phyloP scores from a whole-genome alignment of 2,888 invertebrate genomes.

The Trissoscelio sp. region DNA sequence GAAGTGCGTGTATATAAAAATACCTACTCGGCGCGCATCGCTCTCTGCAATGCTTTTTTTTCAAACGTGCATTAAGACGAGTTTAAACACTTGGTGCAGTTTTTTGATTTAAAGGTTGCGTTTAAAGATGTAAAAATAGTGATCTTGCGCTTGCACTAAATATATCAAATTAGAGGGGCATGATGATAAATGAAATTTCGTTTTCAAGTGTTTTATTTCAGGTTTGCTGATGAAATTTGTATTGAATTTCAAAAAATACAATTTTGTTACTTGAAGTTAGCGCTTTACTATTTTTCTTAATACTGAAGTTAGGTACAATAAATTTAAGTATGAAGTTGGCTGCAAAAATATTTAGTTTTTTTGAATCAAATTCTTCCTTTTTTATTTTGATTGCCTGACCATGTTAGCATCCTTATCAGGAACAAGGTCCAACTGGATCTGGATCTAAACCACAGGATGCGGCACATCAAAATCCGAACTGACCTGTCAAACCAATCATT shows the following conservation, averaged over 20 bases:
- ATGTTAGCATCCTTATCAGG: conserved; percentile 33
- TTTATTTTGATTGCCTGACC: conserved; percentile 3
- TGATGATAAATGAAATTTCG: neutral
- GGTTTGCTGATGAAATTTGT: too few species aligned
- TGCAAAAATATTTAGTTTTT: too few species aligned
- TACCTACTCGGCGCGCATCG: neutral
- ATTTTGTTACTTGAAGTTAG: too few species aligned
- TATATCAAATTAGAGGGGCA: neutral
- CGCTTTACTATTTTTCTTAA: too few species aligned
- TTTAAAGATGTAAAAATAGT: neutral
- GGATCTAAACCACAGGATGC: conserved; percentile 47
- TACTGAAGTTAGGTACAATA: too few species aligned
- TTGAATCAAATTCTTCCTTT: neutral
- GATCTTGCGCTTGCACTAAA: neutral
- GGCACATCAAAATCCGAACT: conserved; percentile 40
- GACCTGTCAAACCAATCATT: conserved; percentile 53
- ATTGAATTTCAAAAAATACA: too few species aligned
- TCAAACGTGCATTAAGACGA: neutral
- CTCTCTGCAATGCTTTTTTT: neutral
- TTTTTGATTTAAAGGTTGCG: neutral
- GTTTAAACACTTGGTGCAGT: neutral
- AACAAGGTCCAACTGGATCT: conserved; percentile 35
- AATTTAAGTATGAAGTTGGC: too few species aligned
- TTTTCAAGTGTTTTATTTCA: too few species aligned
- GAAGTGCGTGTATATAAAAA: neutral